Evolutionary conservation across 2,888 invertebrate genomes (phyloP), one percentile per base, ranked within the genome.

Genomic region (Perizoma affinitatum): DNA sequence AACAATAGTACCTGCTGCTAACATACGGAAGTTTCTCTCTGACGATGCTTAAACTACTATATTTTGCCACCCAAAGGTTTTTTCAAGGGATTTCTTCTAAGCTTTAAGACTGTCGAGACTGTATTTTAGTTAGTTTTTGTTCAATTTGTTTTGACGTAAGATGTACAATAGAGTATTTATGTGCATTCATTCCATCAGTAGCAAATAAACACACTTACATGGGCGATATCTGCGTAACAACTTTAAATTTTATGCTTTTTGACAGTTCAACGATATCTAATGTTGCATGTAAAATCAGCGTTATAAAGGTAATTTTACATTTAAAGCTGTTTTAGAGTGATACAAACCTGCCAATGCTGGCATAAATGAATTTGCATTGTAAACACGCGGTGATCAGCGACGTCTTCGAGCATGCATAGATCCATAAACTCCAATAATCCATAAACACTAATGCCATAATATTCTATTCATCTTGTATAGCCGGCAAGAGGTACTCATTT

Each of bases 361-460:
- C 71, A n/a, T 73, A 69, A 72, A 73, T 74, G 72, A 74, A 82
- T 86, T 84, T 85, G 83, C 84, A 87, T 84, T 82, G 79, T 82
- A 80, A 83, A 83, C 81, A 82, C 72, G 70, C 68, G 68, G 68
- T 76, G 71, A 75, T 72, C 70, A 70, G 66, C 65, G 62, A 61
- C 61, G 66, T 61, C 61, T 66, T 51, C 51, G 36, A 54, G 68
- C 72, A 70, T 75, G 76, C 70, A 66, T 74, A 70, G 73, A n/a
- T n/a, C n/a, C n/a, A n/a, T n/a, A n/a, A n/a, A n/a, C n/a, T n/a
- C n/a, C n/a, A n/a, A n/a, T n/a, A n/a, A n/a, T n/a, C n/a, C n/a
- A n/a, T n/a, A n/a, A n/a, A n/a, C n/a, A 76, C 72, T 72, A 76
- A 79, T 78, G 40, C 36, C 50, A 66, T 73, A 22, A 22, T 22